phyloP scores from a whole-genome alignment of 2,113 vertebrate genomes.

The Pterocles orientalis region DNA sequence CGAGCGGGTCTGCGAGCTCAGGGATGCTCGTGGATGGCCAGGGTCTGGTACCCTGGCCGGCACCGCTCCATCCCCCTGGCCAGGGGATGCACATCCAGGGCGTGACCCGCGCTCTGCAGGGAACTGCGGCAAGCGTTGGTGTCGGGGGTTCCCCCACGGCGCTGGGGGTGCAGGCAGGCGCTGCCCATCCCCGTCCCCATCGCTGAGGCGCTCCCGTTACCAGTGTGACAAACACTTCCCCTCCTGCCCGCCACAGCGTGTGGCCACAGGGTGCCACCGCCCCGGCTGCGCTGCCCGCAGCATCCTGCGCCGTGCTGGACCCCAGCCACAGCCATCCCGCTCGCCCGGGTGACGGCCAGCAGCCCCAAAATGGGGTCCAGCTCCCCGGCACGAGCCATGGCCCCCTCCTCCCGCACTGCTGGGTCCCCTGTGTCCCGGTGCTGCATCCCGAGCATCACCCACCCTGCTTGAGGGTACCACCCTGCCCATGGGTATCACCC shows the following conservation, averaged over 20 bases:
- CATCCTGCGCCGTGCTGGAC: neutral
- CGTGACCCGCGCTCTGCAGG: neutral
- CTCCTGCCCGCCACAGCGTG: neutral
- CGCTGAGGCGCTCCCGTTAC: accelerated
- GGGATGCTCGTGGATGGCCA: neutral
- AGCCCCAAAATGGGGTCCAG: neutral
- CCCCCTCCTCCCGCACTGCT: neutral
- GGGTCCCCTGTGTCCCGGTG: neutral
- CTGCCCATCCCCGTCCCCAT: neutral
- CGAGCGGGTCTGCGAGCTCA: neutral
- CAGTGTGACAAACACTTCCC: neutral
- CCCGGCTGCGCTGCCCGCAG: neutral
- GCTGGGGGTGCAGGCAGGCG: neutral
- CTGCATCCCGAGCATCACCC: neutral
- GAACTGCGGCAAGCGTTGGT: accelerated
- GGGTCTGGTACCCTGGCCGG: neutral
- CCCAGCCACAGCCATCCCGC: neutral
- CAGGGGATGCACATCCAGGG: neutral
- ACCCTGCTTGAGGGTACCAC: neutral
- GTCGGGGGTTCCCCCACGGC: neutral
- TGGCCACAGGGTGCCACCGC: neutral
- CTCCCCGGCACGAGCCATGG: neutral
- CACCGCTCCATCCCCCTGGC: neutral
- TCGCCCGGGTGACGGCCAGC: neutral
- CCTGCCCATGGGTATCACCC: neutral